A percentile compares a stretch with the other conserved stretches of the same genome.
These are phyloP conservation scores for Tipula vernalis DNA, from an alignment of 2,888 invertebrate species.

Conservation along the genomic window DNA sequence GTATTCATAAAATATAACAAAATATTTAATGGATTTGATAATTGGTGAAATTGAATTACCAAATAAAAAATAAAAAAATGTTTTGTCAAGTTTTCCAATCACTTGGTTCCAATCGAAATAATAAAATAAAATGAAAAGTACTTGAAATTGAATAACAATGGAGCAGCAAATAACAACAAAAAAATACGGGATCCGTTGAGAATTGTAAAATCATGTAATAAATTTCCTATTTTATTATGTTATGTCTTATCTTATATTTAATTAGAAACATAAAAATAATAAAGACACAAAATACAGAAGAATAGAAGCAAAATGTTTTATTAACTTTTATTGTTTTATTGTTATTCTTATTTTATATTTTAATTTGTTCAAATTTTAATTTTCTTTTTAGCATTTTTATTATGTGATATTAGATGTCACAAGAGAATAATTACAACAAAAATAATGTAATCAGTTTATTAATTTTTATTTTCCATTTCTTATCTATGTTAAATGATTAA, in stretches of 20 bases:
- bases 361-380: not conserved
- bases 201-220: not conserved
- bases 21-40: not conserved
- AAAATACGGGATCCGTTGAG: not conserved
- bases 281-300: not conserved
- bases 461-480: not conserved
- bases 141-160: not conserved
- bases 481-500: not conserved
- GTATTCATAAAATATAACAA: not conserved
- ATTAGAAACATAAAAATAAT: not conserved
- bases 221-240: not conserved
- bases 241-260: not conserved
- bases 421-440: not conserved
- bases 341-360: not conserved
- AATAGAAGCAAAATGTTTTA: not conserved
- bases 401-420: not conserved
- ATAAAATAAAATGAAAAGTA: not conserved
- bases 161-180: not conserved
- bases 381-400: not conserved
- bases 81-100: not conserved
- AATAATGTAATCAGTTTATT: not conserved
- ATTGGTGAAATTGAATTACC: not conserved
- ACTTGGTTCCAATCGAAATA: not conserved
- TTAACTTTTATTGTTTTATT: not conserved
- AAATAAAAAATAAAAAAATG: not conserved